Base-by-base conservation (phyloP, 2,888 invertebrate species). In the Apeira syringaria region DNA sequence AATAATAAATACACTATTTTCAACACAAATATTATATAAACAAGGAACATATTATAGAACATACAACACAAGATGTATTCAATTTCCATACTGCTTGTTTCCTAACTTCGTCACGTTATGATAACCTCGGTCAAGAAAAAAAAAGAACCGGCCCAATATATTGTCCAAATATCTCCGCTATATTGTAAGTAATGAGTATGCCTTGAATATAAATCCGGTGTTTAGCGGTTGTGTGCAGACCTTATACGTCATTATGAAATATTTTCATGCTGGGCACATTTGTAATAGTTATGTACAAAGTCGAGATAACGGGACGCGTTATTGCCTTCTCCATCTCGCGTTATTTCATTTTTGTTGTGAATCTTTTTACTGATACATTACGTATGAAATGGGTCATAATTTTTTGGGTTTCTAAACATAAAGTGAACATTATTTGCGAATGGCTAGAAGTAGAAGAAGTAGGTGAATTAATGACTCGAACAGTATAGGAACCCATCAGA, bases 191-290 rank as follows among this genome's bases (percentile, higher is more conserved):
- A 37, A 43, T 43, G 37, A 5, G 32, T 9, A 31, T 34, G 42
- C 22, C 28, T 28, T 24, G 43, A 43, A 43, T 37, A 43, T 37
- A 43, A 43, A 43, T 43, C 32, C 28, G 24, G 28, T 9, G 37
- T 33, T 43, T 43, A 37, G 43, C 7, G 31, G 31, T 31, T 31
- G 35, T 37, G 31, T 43, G 33, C 37, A 32, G 24, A 15, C 6
- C 7, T 26, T 22, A 11, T 36, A 24, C 25, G 20, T 22, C 27
- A 10, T 13, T 15, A 30, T 30, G 37, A 33, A 17, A 33, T 37
- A 37, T 35, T 35, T 5, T 20, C 26, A 10, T 26, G 30, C 18
- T 3, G 13, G 13, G 9, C 6, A 0, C 11, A 12, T 25, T 12
- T 34, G 29, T 34, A 12, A 34, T 41, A 22, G 17, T 29, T 34